Percentiles rank a stretch among this genome's conserved stretches.
phyloP scores from a whole-genome alignment of 23 tunicate genomes.

The Ciona savignyi region DNA sequence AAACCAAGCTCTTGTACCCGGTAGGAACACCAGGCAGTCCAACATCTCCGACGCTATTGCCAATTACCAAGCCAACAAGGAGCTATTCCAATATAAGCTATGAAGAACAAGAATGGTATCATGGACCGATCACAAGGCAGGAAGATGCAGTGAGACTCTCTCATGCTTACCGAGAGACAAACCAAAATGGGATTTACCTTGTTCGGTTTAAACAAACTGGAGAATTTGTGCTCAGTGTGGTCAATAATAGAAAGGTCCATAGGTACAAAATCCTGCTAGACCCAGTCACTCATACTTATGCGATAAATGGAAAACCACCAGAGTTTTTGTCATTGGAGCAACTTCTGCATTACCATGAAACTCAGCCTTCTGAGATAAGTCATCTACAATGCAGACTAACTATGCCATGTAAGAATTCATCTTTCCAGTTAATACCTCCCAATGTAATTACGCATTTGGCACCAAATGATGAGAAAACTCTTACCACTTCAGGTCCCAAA shows the following conservation, averaged over 20 bases:
- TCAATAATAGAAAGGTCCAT: constrained; percentile 40
- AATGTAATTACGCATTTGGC: not conserved
- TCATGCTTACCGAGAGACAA: constrained; percentile 15
- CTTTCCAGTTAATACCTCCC: not conserved
- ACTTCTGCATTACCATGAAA: constrained; percentile 23
- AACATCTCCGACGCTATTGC: not conserved
- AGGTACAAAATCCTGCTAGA: constrained; percentile 45
- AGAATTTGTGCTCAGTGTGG: constrained; percentile 49
- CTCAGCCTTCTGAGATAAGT: constrained; percentile 10
- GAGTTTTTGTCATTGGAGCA: constrained; percentile 15
- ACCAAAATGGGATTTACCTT: constrained; percentile 48
- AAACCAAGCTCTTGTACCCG: constrained; percentile 36
- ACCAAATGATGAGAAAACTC: not conserved
- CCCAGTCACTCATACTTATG: constrained; percentile 7
- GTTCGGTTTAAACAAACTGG: constrained; percentile 32
- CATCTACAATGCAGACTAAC: constrained; percentile 33
- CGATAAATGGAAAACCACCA: constrained; percentile 16
- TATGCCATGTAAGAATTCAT: constrained; percentile 26
- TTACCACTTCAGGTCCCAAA: not conserved
- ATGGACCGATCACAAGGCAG: constrained; percentile 53
- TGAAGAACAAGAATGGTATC: constrained; percentile 59
- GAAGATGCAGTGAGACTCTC: constrained; percentile 61
- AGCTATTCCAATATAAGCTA: constrained; percentile 7
- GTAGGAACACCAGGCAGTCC: not conserved
- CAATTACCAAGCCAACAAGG: not conserved